Conservation (phyloP, 2,113 vertebrate species). For the Mastomys natalensis region DNA sequence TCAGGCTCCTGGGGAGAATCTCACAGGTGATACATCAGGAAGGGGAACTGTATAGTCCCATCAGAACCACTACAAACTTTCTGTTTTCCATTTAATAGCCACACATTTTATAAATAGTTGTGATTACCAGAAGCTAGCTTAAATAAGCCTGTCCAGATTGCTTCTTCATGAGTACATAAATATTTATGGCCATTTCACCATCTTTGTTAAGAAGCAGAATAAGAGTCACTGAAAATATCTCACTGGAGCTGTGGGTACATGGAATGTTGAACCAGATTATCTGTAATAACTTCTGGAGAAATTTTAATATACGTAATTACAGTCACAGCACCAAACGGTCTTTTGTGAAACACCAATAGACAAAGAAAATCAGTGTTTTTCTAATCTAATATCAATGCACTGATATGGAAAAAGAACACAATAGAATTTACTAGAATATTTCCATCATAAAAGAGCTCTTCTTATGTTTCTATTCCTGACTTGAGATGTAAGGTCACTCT, state of each 20-base stretch:
- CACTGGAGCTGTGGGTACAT: not conserved
- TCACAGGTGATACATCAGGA: not conserved
- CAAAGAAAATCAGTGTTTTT: not conserved
- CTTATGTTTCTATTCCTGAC: constrained; percentile 24
- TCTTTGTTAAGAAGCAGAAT: not conserved
- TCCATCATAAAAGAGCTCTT: not conserved
- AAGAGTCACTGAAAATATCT: not conserved
- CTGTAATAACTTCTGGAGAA: not conserved
- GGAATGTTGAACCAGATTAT: not conserved
- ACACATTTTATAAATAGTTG: not conserved
- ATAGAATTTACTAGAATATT: not conserved
- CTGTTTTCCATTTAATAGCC: not conserved
- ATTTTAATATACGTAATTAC: not conserved
- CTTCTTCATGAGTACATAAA: not conserved
- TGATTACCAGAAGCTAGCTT: not conserved
- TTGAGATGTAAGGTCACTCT: constrained; percentile 58
- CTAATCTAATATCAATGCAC: not conserved
- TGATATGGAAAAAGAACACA: not conserved
- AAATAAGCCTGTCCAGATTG: not conserved
- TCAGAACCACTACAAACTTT: not conserved
- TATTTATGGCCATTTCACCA: not conserved
- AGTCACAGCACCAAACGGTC: not conserved
- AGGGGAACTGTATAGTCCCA: too few species aligned
- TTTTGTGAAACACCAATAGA: not conserved
- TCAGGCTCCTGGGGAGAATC: not conserved